A percentile compares a stretch with the other conserved stretches of the same genome.
Conservation (phyloP, 2,113 vertebrate genomes). For the Monopterus albus region DNA sequence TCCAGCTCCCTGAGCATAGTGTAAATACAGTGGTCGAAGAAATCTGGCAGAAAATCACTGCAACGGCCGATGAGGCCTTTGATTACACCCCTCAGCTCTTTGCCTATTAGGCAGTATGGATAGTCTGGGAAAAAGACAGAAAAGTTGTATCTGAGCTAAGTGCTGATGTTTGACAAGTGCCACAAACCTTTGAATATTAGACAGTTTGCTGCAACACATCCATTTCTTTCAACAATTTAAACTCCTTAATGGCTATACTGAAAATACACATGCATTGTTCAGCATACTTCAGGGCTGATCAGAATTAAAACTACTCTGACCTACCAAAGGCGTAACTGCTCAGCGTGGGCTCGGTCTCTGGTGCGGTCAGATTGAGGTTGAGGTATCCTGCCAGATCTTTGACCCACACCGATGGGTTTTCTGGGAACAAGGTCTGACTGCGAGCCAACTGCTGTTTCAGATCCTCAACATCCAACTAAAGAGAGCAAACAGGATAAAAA, state of each 20-base stretch:
- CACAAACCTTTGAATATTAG: neutral
- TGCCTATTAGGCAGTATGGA: slow-evolving; percentile 90
- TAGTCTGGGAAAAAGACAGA: slow-evolving; percentile 86
- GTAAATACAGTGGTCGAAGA: slow-evolving; percentile 94
- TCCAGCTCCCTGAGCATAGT: slow-evolving; percentile 95
- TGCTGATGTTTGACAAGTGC: neutral
- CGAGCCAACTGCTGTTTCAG: slow-evolving; percentile 91
- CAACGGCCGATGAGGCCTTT: slow-evolving; percentile 84
- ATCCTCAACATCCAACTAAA: slow-evolving; percentile 85
- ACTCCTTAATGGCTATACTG: neutral
- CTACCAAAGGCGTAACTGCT: slow-evolving; percentile 91
- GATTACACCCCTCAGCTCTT: slow-evolving; percentile 87
- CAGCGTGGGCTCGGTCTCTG: slow-evolving; percentile 86
- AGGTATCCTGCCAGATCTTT: slow-evolving; percentile 97
- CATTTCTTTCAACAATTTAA: too few relatives aligned
- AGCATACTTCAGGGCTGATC: neutral
- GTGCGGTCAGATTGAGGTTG: slow-evolving; percentile 91
- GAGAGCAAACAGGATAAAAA: slow-evolving; percentile 2
- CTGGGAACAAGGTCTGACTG: slow-evolving; percentile 89
- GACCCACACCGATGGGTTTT: slow-evolving; percentile 93
- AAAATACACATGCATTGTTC: neutral
- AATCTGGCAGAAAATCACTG: slow-evolving; percentile 82
- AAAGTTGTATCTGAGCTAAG: neutral
- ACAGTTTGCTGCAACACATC: too few relatives aligned
- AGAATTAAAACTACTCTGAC: slow-evolving; percentile 45